These are phyloP conservation scores for Bos indicus DNA, from an alignment of 2,113 vertebrate species.

Conservation along the genomic window DNA sequence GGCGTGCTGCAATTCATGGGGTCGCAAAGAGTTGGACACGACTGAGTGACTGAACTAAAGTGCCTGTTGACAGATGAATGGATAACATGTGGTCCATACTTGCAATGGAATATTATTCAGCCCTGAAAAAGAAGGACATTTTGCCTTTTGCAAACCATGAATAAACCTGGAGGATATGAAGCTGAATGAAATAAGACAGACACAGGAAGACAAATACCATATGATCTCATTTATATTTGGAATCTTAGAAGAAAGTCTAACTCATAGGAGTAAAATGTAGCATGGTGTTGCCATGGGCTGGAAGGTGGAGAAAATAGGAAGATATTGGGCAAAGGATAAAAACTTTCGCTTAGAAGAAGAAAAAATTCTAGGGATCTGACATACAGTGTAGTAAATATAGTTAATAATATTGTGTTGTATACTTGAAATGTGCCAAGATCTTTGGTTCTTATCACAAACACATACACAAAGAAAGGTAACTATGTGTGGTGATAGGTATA, in stretches of 20 bases:
- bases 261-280: background rate
- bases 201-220: background rate
- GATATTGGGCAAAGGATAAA: background rate
- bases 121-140: background rate
- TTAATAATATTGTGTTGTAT: background rate
- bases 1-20: background rate
- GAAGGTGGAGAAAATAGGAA: background rate
- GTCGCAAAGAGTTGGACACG: fast-evolving
- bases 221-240: background rate
- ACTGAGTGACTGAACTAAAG: fast-evolving
- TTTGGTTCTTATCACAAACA: background rate
- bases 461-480: background rate
- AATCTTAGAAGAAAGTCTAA: background rate
- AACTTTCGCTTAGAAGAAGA: background rate
- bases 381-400: no score
- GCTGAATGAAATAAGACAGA: background rate
- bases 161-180: background rate
- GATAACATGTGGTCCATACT: background rate
- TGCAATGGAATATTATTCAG: background rate
- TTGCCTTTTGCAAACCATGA: background rate
- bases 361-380: background rate
- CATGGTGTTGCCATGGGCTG: background rate
- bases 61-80: background rate
- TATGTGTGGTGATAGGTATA: background rate
- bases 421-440: background rate